Percentiles rank a stretch among this genome's conserved stretches.
These are phyloP conservation scores for Cataglyphis rosenhaueri DNA, from an alignment of 2,888 invertebrate genomes.

Conservation along the genomic window DNA sequence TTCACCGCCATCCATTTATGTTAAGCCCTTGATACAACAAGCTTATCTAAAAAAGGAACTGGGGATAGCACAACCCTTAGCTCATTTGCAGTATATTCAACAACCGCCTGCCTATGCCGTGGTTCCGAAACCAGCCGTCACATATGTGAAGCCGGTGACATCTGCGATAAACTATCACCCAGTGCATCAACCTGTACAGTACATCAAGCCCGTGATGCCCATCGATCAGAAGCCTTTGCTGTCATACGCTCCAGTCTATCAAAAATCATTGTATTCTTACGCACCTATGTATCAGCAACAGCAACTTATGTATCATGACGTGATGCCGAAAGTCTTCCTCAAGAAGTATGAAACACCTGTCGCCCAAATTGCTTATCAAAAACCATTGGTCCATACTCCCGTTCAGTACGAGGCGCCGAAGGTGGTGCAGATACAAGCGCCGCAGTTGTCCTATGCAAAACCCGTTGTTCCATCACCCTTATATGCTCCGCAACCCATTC, in stretches of 20 bases:
- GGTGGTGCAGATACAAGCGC: slow-evolving; percentile 64
- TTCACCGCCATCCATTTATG: slow-evolving; percentile 65
- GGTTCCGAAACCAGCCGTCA: slow-evolving; percentile 71
- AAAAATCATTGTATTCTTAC: slow-evolving; percentile 76
- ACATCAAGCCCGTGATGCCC: slow-evolving; percentile 59
- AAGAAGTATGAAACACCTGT: slow-evolving; percentile 69
- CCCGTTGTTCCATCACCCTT: slow-evolving; percentile 62
- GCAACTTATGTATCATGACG: slow-evolving; percentile 66
- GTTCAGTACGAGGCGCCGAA: slow-evolving; percentile 68
- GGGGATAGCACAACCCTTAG: slow-evolving; percentile 60
- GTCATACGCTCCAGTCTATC: slow-evolving; percentile 68
- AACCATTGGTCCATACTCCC: slow-evolving; percentile 63
- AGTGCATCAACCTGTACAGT: slow-evolving; percentile 62
- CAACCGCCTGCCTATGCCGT: slow-evolving; percentile 68
- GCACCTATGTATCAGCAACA: slow-evolving; percentile 77
- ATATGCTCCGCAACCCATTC: slow-evolving; percentile 57
- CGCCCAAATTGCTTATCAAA: slow-evolving; percentile 70
- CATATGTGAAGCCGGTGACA: slow-evolving; percentile 72
- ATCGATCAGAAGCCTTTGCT: slow-evolving; percentile 69
- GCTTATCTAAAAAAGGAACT: slow-evolving; percentile 69
- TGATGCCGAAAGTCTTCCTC: slow-evolving; percentile 61
- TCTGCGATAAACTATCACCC: slow-evolving; percentile 56
- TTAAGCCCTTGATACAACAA: slow-evolving; percentile 72
- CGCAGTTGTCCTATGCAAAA: slow-evolving; percentile 70
- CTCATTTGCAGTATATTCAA: slow-evolving; percentile 71